A percentile compares a stretch with the other conserved stretches of the same genome.
Conservation (phyloP, 2,113 vertebrate genomes). For the Machaerirhynchus nigripectus region DNA sequence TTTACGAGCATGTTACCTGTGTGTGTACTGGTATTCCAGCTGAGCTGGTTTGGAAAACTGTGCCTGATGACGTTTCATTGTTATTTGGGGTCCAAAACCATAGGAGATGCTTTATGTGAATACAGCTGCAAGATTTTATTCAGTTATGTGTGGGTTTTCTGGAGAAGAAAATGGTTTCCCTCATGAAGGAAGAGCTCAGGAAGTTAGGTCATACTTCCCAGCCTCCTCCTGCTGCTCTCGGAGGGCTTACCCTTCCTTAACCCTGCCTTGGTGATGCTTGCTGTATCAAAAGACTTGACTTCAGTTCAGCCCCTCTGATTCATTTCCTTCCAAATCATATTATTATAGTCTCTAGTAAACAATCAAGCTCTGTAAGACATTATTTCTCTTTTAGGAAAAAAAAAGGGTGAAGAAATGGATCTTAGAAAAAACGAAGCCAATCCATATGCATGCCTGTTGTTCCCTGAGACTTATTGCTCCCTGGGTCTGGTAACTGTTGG, state of each 20-base stretch:
- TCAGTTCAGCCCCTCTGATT: background rate
- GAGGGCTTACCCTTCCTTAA: background rate
- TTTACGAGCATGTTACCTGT: rapidly evolving
- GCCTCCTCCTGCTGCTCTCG: background rate
- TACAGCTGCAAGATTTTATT: background rate
- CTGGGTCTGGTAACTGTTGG: background rate
- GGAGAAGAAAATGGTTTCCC: background rate
- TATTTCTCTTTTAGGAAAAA: background rate
- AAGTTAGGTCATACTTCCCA: slow-evolving; percentile 8
- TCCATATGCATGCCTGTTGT: background rate
- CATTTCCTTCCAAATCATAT: slow-evolving; percentile 18
- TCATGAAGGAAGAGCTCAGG: background rate
- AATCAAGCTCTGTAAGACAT: slow-evolving; percentile 3
- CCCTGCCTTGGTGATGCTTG: background rate
- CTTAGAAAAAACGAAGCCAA: background rate
- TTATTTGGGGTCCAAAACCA: background rate
- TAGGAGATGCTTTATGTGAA: background rate
- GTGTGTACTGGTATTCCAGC: background rate
- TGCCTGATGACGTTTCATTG: background rate
- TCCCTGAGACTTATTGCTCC: background rate
- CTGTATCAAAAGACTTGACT: background rate
- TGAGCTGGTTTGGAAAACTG: background rate
- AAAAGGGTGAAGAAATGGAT: background rate
- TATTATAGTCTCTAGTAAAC: slow-evolving; percentile 4
- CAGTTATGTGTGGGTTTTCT: background rate